These are phyloP conservation scores for Hipposideros larvatus DNA, from an alignment of 2,797 vertebrate species.

Conservation along the genomic window DNA sequence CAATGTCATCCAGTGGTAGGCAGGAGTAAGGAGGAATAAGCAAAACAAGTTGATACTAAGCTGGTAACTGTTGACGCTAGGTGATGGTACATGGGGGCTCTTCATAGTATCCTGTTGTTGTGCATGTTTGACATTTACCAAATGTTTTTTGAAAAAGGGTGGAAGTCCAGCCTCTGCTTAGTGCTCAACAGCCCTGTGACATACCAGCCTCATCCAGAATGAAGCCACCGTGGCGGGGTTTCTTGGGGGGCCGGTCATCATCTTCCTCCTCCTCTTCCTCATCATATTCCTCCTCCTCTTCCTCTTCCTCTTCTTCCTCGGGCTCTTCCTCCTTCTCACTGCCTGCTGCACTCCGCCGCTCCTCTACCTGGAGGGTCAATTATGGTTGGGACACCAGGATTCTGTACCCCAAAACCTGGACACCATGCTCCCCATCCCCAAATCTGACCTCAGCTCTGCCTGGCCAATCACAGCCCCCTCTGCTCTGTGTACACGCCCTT, in stretches of 20 bases:
- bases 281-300: conserved; percentile 96
- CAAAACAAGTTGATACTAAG: not conserved
- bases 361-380: conserved; percentile 85
- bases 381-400: not conserved
- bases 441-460: not conserved
- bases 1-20: not conserved
- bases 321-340: conserved; percentile 95
- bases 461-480: not conserved
- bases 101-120: too few relatives aligned
- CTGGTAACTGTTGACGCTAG: not conserved
- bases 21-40: not conserved
- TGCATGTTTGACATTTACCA: not conserved
- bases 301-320: conserved; percentile 93
- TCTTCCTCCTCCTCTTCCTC: conserved; percentile 97
- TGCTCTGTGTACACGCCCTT: not conserved
- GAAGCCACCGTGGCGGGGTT: conserved; percentile 94
- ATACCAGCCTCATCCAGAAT: conserved; percentile 97
- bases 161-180: not conserved
- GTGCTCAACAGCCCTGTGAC: not conserved
- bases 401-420: not conserved
- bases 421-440: not conserved
- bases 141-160: not conserved
- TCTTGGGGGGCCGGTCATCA: conserved; percentile 95
- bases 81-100: not conserved
- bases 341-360: conserved; percentile 89